A percentile compares a stretch with the other conserved stretches of the same genome.
Conservation (phyloP, 1,140 invertebrate genomes). For the Papilio machaon region DNA sequence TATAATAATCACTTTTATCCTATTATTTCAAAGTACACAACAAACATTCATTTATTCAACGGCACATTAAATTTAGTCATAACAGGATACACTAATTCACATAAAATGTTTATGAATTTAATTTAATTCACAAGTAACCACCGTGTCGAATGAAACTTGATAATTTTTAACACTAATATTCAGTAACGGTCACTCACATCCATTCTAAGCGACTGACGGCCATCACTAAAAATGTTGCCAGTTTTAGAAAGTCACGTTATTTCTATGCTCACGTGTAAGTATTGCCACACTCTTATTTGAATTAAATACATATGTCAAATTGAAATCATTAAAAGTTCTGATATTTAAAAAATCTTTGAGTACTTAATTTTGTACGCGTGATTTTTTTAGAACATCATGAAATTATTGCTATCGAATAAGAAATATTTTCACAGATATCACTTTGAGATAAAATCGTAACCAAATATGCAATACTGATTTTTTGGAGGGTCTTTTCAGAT, state of each 20-base stretch:
- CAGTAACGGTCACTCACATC: slow-evolving; percentile 63
- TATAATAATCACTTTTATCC: slow-evolving; percentile 74
- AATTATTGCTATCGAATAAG: too few relatives aligned
- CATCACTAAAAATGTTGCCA: slow-evolving; percentile 79
- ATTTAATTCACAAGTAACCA: slow-evolving; percentile 64
- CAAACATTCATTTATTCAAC: slow-evolving; percentile 69
- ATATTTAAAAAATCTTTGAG: too few relatives aligned
- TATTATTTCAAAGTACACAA: slow-evolving; percentile 76
- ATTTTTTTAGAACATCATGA: too few relatives aligned
- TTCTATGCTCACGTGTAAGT: slow-evolving; percentile 60
- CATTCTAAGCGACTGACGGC: slow-evolving; percentile 73
- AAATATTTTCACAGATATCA: too few relatives aligned
- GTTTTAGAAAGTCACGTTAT: slow-evolving; percentile 66
- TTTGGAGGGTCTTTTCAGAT: neutral
- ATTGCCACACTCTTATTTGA: slow-evolving; percentile 49
- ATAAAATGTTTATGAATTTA: slow-evolving; percentile 57
- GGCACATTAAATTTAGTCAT: slow-evolving; percentile 67
- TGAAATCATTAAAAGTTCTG: too few relatives aligned
- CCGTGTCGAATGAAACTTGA: slow-evolving; percentile 67
- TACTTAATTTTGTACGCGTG: too few relatives aligned
- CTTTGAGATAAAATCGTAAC: too few relatives aligned
- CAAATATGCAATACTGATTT: too few relatives aligned
- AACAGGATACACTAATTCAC: slow-evolving; percentile 67
- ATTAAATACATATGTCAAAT: neutral
- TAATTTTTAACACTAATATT: slow-evolving; percentile 69